Base-by-base conservation (phyloP, 2,113 vertebrate genomes). In the Numenius arquata region DNA sequence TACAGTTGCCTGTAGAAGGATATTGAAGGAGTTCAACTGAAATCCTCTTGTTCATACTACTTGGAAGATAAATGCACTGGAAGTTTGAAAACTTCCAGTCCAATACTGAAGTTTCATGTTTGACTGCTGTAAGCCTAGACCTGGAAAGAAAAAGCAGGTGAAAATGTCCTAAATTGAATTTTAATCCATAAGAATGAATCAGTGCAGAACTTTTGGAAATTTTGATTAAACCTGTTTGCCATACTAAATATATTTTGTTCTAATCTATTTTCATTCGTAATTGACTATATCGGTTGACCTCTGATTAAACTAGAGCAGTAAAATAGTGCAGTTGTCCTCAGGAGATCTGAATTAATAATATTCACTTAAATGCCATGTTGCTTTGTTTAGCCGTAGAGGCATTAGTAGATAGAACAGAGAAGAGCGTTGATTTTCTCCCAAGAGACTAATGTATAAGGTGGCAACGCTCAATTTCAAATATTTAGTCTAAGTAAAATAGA, bases 291-390 rank as follows among this genome's bases (percentile, higher is more conserved):
- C 48, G 72, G 36, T 88, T 92, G 76, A 67, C 76, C 56, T 90
- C 52, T 89, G 22, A 88, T 89, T 94, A 93, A 96, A 89, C 47
- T 96, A 80, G 67, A 90, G 15, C 86, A 75, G 62, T 94, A 38
- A 94, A 96, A 85, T 88, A 85, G 93, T 91, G 41, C 77, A 83
- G 61, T 47, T 90, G 25, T 75, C 85, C 90, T 89, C 92, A 61
- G 71, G 90, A 95, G 93, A 76, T 65, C 15, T 92, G 88, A 90
- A 95, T 96, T 95, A 92, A 90, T 96, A 85, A 95, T 83, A 73
- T 30, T 90, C 79, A 15, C 61, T 76, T 53, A 83, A 93, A 62
- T 91, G 84, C 74, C 30, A 8, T 15, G 12, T 43, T 93, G 86
- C 85, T 89, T 95, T 94, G 93, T 94, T 92, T 92, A 90, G 79